A percentile compares a stretch with the other conserved stretches of the same genome.
Conservation (phyloP, 2,113 vertebrate genomes). For the Isichthys henryi region DNA sequence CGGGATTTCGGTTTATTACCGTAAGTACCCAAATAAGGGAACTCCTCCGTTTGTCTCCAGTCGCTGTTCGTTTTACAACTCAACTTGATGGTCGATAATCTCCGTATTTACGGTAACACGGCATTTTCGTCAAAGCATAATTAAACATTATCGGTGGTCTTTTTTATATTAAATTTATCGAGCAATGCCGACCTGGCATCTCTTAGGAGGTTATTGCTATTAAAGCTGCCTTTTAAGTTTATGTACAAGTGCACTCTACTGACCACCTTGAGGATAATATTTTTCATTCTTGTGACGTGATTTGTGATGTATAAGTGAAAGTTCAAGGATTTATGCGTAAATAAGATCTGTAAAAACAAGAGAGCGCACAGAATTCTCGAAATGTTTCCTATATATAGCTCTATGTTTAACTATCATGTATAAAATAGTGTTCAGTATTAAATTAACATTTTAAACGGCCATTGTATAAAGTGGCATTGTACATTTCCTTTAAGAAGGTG, state of each 20-base stretch:
- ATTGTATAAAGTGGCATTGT: neutral
- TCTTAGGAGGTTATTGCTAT: neutral
- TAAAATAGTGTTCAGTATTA: neutral
- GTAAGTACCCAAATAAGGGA: constrained; percentile 38
- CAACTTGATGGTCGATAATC: neutral
- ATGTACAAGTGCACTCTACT: neutral
- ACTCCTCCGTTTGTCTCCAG: neutral
- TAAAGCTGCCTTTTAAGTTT: neutral
- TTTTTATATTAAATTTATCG: neutral
- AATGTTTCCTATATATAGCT: neutral
- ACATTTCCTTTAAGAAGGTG: neutral
- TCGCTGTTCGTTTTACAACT: neutral
- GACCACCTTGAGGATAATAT: neutral
- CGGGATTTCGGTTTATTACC: constrained; percentile 44
- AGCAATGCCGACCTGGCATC: neutral
- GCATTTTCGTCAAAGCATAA: constrained; percentile 5
- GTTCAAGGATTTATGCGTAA: neutral
- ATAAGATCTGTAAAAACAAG: neutral
- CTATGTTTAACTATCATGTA: neutral
- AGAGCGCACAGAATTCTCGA: neutral
- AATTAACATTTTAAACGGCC: neutral
- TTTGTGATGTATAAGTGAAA: neutral
- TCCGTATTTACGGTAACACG: constrained; percentile 14
- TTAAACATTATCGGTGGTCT: neutral
- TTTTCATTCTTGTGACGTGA: neutral